phyloP scores from a whole-genome alignment of 2,113 vertebrate species.

The Spermophilus dauricus region DNA sequence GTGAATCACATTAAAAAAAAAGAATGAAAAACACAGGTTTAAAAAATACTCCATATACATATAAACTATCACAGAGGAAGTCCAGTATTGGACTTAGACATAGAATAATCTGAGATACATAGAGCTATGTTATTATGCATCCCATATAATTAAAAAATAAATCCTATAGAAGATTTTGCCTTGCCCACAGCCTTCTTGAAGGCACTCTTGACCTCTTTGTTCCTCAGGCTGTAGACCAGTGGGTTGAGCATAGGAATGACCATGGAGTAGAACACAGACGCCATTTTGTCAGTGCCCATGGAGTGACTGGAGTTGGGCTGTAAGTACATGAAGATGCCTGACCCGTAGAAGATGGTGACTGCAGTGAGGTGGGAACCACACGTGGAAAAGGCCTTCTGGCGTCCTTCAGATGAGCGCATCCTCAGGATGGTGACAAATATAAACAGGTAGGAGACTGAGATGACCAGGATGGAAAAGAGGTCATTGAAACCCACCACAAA shows the following conservation, averaged over 20 bases:
- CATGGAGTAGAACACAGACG: constrained; percentile 43
- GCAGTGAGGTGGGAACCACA: constrained; percentile 58
- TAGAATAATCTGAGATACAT: background rate
- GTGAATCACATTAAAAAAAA: background rate
- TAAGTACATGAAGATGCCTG: constrained; percentile 50
- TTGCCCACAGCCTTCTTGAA: constrained; percentile 61
- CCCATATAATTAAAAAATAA: constrained; percentile 31
- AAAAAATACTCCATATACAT: background rate
- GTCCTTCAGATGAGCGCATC: constrained; percentile 6
- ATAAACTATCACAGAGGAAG: background rate
- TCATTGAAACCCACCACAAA: constrained; percentile 37
- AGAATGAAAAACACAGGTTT: background rate
- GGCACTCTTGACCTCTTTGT: constrained; percentile 69
- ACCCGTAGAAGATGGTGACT: constrained; percentile 54
- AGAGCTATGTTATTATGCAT: background rate
- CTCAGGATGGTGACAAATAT: constrained; percentile 48
- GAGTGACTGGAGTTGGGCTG: constrained; percentile 65
- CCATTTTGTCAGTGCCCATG: constrained; percentile 52
- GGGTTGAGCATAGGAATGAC: constrained; percentile 68
- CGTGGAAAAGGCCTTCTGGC: constrained; percentile 64
- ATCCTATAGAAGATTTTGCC: background rate
- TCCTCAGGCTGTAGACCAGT: constrained; percentile 54
- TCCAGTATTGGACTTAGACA: background rate
- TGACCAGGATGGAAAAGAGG: background rate
- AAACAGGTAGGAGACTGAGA: constrained; percentile 57